phyloP scores from a whole-genome alignment of 2,888 invertebrate species.

The Standfussiana lucernea region DNA sequence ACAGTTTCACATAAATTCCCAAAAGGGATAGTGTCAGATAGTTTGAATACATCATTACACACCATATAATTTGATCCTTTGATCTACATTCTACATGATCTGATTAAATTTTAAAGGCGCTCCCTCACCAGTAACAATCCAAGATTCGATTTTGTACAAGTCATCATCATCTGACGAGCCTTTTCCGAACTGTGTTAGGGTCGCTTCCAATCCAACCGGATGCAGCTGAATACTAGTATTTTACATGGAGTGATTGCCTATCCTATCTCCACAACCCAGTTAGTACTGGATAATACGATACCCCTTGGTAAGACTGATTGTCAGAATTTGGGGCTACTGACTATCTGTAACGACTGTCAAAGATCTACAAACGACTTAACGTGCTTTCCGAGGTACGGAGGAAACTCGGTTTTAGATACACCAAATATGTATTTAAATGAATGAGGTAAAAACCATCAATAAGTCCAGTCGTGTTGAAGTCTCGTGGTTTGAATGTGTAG shows the following conservation, averaged over 20 bases:
- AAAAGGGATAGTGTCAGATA: background rate
- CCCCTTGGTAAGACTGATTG: no score
- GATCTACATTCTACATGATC: conserved; percentile 28
- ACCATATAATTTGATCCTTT: conserved; percentile 17
- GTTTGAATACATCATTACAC: conserved; percentile 32
- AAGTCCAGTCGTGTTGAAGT: background rate
- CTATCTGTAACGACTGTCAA: no score
- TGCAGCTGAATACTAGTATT: no score
- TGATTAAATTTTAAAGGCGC: conserved; percentile 7
- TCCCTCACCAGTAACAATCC: background rate
- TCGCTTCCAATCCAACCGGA: no score
- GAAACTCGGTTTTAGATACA: background rate
- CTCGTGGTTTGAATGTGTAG: background rate
- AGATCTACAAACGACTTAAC: no score
- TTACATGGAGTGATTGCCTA: no score
- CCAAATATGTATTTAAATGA: background rate
- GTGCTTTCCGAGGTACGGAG: no score
- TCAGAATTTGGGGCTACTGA: no score
- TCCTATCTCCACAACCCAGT: no score
- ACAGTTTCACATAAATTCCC: background rate
- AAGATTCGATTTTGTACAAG: background rate
- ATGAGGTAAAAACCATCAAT: background rate
- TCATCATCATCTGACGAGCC: no score
- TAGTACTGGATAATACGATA: no score
- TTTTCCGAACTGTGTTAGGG: no score